Conservation (phyloP, 2,797 vertebrate genomes). For the Stomatorhinus walkeri region DNA sequence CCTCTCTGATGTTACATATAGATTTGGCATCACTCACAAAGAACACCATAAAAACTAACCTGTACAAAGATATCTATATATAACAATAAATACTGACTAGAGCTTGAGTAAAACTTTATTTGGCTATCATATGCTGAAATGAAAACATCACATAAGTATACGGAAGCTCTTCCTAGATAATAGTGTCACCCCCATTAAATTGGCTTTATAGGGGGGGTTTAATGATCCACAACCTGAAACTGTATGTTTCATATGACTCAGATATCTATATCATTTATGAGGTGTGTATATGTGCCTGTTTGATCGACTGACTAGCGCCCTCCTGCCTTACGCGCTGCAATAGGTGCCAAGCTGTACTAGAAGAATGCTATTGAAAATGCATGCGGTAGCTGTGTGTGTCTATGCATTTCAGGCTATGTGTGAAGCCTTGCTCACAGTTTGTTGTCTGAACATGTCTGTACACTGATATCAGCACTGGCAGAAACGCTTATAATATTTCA, state of each 20-base stretch:
- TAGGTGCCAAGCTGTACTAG: background rate
- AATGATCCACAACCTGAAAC: background rate
- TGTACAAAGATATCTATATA: background rate
- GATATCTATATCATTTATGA: background rate
- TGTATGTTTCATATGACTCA: background rate
- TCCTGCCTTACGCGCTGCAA: background rate
- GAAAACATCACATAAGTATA: background rate
- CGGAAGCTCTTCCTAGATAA: background rate
- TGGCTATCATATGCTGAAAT: background rate
- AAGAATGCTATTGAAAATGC: background rate
- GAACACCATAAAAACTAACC: background rate
- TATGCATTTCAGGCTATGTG: background rate
- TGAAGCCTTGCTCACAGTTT: background rate
- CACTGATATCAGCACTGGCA: background rate
- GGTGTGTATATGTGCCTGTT: conserved; percentile 1
- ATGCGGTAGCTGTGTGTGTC: background rate
- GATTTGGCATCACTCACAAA: background rate
- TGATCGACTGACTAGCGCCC: background rate
- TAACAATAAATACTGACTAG: background rate
- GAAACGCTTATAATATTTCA: background rate
- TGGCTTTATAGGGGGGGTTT: background rate
- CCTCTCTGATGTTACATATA: conserved; percentile 1
- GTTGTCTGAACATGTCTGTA: background rate
- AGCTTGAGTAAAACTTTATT: conserved; percentile 10
- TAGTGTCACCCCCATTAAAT: background rate